A percentile compares a stretch with the other conserved stretches of the same genome.
These are phyloP conservation scores for Bambusicola thoracicus DNA, from an alignment of 2,113 vertebrate genomes.

Conservation along the genomic window DNA sequence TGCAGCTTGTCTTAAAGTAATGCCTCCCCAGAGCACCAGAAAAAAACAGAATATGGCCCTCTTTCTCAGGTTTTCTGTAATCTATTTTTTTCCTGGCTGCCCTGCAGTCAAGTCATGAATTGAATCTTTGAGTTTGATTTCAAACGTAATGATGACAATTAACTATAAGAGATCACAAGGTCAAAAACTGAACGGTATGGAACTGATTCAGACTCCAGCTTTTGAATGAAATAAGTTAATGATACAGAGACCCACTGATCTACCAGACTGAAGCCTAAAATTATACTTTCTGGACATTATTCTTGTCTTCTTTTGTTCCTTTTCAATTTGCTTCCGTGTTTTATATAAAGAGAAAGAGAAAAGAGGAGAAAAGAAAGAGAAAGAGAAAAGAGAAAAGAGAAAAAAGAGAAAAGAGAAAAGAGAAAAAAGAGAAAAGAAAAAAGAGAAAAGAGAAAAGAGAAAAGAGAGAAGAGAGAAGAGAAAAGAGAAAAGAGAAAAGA, in stretches of 20 bases:
- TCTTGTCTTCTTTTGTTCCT: not conserved
- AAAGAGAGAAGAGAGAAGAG: too few relatives aligned
- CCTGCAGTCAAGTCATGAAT: not conserved
- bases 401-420: too few relatives aligned
- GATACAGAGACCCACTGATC: fast-evolving
- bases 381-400: too few relatives aligned
- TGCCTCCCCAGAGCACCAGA: not conserved
- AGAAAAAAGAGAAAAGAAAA: too few relatives aligned
- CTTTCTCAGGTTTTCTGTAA: not conserved
- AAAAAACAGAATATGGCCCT: not conserved
- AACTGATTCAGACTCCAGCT: not conserved
- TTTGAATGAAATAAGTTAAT: not conserved
- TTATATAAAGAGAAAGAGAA: not conserved
- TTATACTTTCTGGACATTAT: not conserved
- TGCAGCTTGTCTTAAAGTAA: not conserved
- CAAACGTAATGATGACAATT: not conserved
- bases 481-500: too few relatives aligned
- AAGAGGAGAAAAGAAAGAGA: too few relatives aligned
- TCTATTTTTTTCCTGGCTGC: not conserved
- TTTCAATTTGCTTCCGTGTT: not conserved
- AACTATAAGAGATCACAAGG: not conserved
- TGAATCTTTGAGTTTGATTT: not conserved
- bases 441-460: not conserved
- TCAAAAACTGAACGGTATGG: not conserved
- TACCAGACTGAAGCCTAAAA: not conserved